phyloP scores from a whole-genome alignment of 2,888 invertebrate species.

The Leistus spinibarbis region DNA sequence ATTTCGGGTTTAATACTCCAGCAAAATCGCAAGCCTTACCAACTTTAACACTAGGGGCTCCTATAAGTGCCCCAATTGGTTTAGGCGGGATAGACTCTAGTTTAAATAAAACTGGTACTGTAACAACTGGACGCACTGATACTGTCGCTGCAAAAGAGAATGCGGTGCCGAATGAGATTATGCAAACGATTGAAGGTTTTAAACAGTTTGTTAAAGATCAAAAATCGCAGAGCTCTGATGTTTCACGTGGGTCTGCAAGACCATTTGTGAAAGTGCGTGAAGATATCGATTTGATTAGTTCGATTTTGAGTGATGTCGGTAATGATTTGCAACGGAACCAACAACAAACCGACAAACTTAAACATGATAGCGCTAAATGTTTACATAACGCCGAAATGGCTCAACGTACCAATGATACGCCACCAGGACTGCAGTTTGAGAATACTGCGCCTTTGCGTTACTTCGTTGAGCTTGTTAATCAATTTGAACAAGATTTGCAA shows the following conservation, averaged over 20 bases:
- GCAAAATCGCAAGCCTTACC: conserved; percentile 36
- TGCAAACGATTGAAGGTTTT: conserved; percentile 77
- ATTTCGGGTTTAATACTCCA: conserved; percentile 47
- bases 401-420: conserved; percentile 77
- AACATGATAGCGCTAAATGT: conserved; percentile 74
- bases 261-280: conserved; percentile 68
- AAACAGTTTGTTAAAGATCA: conserved; percentile 87
- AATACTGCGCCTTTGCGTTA: conserved; percentile 74
- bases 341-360: conserved; percentile 67
- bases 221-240: conserved; percentile 80
- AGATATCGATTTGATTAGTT: conserved; percentile 66
- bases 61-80: conserved; percentile 57
- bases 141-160: conserved; percentile 66
- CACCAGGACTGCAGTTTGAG: conserved; percentile 76
- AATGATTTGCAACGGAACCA: conserved; percentile 67
- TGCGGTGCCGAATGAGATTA: conserved; percentile 76
- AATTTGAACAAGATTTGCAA: conserved; percentile 74
- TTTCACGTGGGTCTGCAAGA: conserved; percentile 71
- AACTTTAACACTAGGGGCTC: conserved; percentile 37
- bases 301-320: conserved; percentile 66
- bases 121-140: conserved; percentile 54
- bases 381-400: conserved; percentile 78
- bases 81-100: conserved; percentile 71
- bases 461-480: conserved; percentile 70
- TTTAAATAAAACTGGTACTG: conserved; percentile 51